Conservation (phyloP, 2,113 vertebrate genomes). For the Hystrix cristata region DNA sequence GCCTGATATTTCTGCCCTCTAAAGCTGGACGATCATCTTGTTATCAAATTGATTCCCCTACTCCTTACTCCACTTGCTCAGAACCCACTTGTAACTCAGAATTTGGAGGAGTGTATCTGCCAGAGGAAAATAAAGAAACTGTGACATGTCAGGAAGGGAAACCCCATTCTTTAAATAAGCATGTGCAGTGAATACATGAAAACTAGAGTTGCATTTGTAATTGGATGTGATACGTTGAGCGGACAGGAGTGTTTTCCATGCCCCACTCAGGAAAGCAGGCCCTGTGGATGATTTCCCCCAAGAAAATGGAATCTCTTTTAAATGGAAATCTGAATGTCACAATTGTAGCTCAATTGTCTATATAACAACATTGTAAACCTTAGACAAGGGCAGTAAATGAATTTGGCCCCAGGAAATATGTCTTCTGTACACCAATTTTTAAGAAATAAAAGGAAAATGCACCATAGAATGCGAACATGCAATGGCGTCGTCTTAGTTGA, state of each 20-base stretch:
- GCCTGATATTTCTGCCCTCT: background rate
- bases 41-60: background rate
- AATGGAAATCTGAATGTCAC: conserved; percentile 36
- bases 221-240: no score
- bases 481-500: background rate
- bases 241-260: background rate
- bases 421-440: background rate
- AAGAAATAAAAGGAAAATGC: conserved; percentile 44
- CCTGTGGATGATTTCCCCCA: background rate
- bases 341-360: conserved; percentile 47
- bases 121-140: background rate
- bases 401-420: background rate
- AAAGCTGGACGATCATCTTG: background rate
- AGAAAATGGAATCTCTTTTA: conserved; percentile 53
- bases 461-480: background rate
- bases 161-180: background rate
- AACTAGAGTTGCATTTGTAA: background rate
- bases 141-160: background rate
- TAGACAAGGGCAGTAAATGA: background rate
- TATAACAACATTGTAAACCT: background rate
- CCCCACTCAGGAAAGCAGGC: background rate
- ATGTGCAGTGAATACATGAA: background rate
- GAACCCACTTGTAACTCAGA: background rate
- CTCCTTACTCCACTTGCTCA: background rate
- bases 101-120: background rate